These are phyloP conservation scores for Vulpes vulpes DNA, from an alignment of 2,113 vertebrate genomes.

Conservation along the genomic window DNA sequence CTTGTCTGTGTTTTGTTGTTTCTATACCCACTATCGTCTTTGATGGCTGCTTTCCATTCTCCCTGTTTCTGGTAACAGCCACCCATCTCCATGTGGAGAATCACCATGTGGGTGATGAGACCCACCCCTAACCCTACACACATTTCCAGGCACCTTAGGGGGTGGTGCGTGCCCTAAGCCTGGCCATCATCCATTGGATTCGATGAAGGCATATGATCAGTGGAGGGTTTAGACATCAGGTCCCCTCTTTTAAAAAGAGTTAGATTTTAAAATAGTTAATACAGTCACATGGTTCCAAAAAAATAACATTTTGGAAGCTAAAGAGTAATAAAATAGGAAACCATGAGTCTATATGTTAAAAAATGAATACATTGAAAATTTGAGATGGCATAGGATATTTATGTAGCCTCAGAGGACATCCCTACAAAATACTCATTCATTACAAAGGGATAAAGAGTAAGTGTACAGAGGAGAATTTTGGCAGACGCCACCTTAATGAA, in stretches of 20 bases:
- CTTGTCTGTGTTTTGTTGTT: neutral
- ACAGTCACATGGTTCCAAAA: neutral
- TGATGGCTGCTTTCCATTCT: neutral
- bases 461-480: neutral
- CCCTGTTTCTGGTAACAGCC: neutral
- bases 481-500: neutral
- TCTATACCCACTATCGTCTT: neutral
- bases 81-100: neutral
- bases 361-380: slow-evolving; percentile 22
- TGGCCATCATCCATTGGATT: neutral
- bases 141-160: neutral
- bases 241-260: neutral
- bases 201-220: neutral
- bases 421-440: neutral
- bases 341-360: neutral
- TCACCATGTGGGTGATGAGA: neutral
- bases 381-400: neutral
- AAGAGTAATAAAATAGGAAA: slow-evolving; percentile 31
- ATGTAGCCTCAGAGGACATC: neutral
- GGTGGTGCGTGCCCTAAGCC: no score
- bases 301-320: slow-evolving; percentile 27
- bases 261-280: neutral
- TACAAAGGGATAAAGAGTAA: neutral
- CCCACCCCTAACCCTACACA: no score
- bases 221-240: neutral